Evolutionary conservation across 2,797 vertebrate genomes (phyloP).

Genomic region (Sebastes cheni): DNA sequence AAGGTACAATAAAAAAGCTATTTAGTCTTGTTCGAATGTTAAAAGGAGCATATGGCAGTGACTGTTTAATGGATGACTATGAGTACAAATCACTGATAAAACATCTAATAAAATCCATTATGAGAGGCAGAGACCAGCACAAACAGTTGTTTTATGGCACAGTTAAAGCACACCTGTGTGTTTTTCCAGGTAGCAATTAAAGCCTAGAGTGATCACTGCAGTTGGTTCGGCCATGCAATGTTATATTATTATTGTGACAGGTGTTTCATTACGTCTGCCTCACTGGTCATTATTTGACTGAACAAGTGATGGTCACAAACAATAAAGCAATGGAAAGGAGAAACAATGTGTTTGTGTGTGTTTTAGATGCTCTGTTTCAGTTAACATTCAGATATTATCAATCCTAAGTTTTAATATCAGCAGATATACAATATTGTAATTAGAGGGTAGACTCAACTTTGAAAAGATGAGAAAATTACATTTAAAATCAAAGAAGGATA

Average conservation of each 20-base stretch:
- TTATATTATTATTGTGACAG: constrained; percentile 48
- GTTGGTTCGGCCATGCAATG: neutral
- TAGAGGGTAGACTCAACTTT: neutral
- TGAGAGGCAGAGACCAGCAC: constrained; percentile 18
- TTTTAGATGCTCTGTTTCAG: neutral
- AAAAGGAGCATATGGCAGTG: constrained; percentile 42
- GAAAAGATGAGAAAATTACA: neutral
- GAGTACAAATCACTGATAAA: constrained; percentile 29
- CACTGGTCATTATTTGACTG: constrained; percentile 4
- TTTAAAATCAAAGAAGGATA: neutral
- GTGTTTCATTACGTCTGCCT: constrained; percentile 59
- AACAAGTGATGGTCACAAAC: constrained; percentile 2
- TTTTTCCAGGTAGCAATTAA: constrained; percentile 58
- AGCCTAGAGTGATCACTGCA: neutral
- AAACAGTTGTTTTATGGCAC: constrained; percentile 63
- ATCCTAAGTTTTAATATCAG: neutral
- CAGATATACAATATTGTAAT: neutral
- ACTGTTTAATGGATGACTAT: constrained; percentile 40
- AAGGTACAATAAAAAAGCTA: constrained; percentile 1
- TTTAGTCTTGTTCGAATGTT: neutral
- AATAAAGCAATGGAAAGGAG: neutral
- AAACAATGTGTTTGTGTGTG: too few relatives aligned
- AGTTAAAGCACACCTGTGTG: constrained; percentile 53
- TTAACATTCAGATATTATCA: neutral
- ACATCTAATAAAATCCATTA: constrained; percentile 37